Conservation (phyloP, 2,113 vertebrate genomes). For the Eurystomus gularis region DNA sequence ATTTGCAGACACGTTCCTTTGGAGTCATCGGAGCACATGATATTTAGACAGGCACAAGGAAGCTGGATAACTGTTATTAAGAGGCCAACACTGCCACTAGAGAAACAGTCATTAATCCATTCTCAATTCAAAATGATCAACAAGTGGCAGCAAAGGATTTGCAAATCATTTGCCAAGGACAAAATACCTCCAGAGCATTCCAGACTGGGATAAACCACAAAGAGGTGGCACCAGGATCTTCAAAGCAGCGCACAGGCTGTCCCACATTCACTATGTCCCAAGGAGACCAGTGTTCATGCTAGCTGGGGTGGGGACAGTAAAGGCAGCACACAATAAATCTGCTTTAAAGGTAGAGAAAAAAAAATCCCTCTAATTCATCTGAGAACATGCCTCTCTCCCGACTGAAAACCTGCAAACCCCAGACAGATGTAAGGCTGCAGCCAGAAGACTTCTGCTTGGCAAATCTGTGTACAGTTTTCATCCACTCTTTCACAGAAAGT, state of each 20-base stretch:
- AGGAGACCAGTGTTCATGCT: background rate
- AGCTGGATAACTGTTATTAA: background rate
- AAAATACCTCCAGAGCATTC: background rate
- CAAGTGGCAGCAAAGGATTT: background rate
- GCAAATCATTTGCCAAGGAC: background rate
- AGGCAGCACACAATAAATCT: background rate
- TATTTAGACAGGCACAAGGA: background rate
- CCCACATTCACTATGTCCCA: background rate
- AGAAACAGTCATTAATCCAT: background rate
- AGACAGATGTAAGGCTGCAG: fast-evolving
- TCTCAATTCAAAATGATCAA: background rate
- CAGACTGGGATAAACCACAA: background rate
- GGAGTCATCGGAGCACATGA: background rate
- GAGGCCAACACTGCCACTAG: background rate
- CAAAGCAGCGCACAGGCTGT: background rate
- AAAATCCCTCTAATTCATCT: background rate
- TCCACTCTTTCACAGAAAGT: background rate
- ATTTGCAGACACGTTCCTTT: background rate
- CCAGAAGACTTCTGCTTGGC: background rate
- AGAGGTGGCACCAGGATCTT: background rate
- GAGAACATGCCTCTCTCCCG: background rate
- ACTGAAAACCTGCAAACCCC: background rate
- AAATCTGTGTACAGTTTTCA: background rate
- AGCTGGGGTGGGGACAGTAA: background rate
- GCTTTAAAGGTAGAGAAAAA: background rate